Evolutionary conservation across 30 jellyfish, hydroid and myxozoan genomes (phyloP).

Genomic region (Pseudorhiza aurosa): DNA sequence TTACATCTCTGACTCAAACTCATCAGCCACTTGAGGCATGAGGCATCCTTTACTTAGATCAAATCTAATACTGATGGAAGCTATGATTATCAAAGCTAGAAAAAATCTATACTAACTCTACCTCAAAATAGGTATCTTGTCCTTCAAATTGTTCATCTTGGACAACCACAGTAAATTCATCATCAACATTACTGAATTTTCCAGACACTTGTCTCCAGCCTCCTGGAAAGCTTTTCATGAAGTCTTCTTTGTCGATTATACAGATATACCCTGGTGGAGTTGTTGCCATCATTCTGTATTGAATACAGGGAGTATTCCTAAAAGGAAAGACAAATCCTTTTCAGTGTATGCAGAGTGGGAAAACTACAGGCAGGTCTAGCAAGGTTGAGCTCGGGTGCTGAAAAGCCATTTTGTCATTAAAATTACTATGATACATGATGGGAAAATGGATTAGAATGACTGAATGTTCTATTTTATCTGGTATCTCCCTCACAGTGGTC

Average conservation of each 20-base stretch:
- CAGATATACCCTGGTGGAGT: conserved; percentile 20
- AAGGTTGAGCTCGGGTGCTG: background rate
- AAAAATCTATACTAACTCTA: no score
- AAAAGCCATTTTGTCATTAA: background rate
- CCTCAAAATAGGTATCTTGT: conserved; percentile 62
- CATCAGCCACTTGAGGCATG: no score
- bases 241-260: conserved; percentile 1
- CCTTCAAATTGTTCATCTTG: conserved; percentile 66
- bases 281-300: conserved; percentile 13
- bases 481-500: no score
- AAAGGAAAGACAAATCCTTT: background rate
- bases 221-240: conserved; percentile 16
- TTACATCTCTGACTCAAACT: no score
- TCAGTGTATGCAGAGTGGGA: background rate
- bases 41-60: no score
- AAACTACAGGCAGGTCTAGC: background rate
- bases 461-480: no score
- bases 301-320: background rate
- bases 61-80: background rate
- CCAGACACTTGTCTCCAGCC: conserved; percentile 45
- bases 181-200: conserved; percentile 57
- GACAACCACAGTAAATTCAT: conserved; percentile 75
- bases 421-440: no score
- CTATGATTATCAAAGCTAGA: background rate
- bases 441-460: no score